Evolutionary conservation across 1,140 invertebrate species (phyloP), one percentile per base, ranked within the genome.

Genomic region (Zaprionus africanus): DNA sequence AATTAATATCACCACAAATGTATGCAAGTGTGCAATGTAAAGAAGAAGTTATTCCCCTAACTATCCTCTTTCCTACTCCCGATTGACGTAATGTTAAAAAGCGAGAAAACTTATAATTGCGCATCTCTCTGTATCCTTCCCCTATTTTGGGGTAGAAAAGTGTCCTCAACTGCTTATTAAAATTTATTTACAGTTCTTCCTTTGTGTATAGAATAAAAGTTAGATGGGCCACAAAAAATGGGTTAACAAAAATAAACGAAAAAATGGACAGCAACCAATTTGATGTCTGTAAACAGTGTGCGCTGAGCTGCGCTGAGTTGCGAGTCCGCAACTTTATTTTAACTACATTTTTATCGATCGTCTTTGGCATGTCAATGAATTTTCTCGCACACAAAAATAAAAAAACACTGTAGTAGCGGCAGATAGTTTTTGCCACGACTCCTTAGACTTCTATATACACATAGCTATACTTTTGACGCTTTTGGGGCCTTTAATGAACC

Each of bases 281-380:
- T 85, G 26, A 78, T 81, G 75, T 81, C 62, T 67, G 79, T 53
- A 68, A 87, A 75, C 76, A 73, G 68, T 73, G 59, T 17, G n/a
- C 38, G 38, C 38, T 63, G 68, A 53, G 64, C 61, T 61, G 66
- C 61, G 67, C 62, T 67, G 22, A 22, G 22, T 22, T 22, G 41
- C 59, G 43, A 72, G 28, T 12, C 66, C 68, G 74, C 72, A 86
- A 87, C 77, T 83, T 88, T 80, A 87, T 87, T 83, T 86, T 88
- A 83, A 86, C 83, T 82, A 83, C 73, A 67, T 78, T 88, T 87
- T 87, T 87, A 87, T 87, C 83, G 83, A 87, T 87, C 87, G 69
- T 74, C 74, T 66, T 41, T 36, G 59, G 65, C 76, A 70, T 72
- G 78, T 86, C 82, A 86, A 82, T 86, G 76, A 73, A 82, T 81